These are phyloP conservation scores for Psittacula cyanocephala DNA, from an alignment of 2,113 vertebrate genomes.

Conservation along the genomic window DNA sequence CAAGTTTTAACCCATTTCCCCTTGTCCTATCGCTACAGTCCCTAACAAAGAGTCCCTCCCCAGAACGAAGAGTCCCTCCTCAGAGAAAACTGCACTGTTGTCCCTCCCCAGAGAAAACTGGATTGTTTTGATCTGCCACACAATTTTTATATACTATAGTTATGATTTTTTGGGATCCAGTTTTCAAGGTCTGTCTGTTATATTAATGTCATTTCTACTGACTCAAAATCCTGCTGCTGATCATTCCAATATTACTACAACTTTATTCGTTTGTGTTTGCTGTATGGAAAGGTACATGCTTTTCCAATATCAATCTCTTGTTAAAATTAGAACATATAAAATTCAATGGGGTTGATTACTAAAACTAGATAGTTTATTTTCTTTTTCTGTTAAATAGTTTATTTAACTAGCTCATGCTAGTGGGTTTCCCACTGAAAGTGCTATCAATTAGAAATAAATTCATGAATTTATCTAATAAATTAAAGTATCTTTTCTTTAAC, in stretches of 20 bases:
- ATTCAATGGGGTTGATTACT: not conserved
- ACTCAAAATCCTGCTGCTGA: not conserved
- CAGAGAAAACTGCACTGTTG: not conserved
- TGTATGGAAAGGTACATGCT: not conserved
- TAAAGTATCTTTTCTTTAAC: not conserved
- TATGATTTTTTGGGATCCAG: not conserved
- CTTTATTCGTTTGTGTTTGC: not conserved
- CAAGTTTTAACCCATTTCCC: too few species aligned
- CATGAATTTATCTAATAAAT: rapidly evolving
- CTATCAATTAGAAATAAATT: not conserved
- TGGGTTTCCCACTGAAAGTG: not conserved
- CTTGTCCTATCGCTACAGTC: too few species aligned
- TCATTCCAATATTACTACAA: not conserved
- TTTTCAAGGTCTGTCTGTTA: not conserved
- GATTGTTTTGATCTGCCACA: not conserved
- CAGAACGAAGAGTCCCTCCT: too few species aligned
- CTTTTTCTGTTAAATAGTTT: not conserved
- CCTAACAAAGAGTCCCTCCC: too few species aligned
- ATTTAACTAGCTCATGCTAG: not conserved
- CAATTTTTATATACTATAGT: not conserved
- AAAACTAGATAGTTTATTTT: not conserved
- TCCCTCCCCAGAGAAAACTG: not conserved
- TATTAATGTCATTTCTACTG: not conserved
- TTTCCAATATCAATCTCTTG: not conserved
- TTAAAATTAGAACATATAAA: not conserved